Evolutionary conservation across 2,888 invertebrate genomes (phyloP), one percentile per base, ranked within the genome.

Genomic region (Meiosimyza platycephala): DNA sequence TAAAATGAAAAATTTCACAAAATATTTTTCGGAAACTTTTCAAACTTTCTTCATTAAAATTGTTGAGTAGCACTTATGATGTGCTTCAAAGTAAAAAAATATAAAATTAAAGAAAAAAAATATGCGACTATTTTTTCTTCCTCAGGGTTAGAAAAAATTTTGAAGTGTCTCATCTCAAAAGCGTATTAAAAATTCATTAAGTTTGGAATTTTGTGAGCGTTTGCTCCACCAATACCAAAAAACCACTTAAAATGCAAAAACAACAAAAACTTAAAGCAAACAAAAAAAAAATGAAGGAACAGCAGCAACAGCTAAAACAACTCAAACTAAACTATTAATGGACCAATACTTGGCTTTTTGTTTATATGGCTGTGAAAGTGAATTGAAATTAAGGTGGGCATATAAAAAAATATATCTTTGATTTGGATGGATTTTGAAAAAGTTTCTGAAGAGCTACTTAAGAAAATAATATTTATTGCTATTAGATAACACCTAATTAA

Each of bases 181-280:
- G 83, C 82, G 84, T 84, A 84, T 84, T 85, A 85, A 84, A 84
- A 84, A 84, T 84, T 85, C 84, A 84, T 84, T 85, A 85, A 83
- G 84, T 83, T 84, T 81, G 80, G 78, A 79, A 84, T 81, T 85
- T 83, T 83, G 79, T 82, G 9, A 9, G 9, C 81, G 83, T 80
- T 81, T 81, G 80, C 70, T 80, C 79, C 73, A 63, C 13, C 55
- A 54, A 69, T 60, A 75, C 76, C 78, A 71, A 76, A 78, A 78
- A 79, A 78, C 75, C 77, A 81, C 80, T 80, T 77, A 76, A 78
- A 75, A 47, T 75, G 75, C 75, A 73, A 74, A 68, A 62, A 70
- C 54, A 74, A 59, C 57, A 74, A 66, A 50, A 71, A 71, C 48
- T 33, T 67, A 68, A 57, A 75, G 74, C 70, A 74, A 74, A 50